Base-by-base conservation (phyloP, 2,888 invertebrate genomes). In the Noctua fimbriata region DNA sequence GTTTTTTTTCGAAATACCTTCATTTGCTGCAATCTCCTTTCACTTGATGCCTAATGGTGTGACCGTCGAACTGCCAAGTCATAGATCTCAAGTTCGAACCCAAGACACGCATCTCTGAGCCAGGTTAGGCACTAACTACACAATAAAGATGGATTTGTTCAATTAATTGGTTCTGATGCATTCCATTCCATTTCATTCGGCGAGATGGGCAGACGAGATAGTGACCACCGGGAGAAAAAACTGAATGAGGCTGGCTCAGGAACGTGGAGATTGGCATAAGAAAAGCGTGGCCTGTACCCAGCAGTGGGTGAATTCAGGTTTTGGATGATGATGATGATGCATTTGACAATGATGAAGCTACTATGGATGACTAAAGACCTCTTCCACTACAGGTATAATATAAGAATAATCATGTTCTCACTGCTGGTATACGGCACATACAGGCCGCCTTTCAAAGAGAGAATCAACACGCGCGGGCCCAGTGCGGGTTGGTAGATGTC, bases 1-100 rank as follows among this genome's bases (percentile, higher is more conserved):
- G 24, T 10, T 47, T 49, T 36, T 82, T 49, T 60, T 58, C 82
- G 7, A 28, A 82, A 82, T 47, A 52, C 0, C 16, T 79, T 66
- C 18, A 58, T 47, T 36, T 74, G 32, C 58, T 49, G 24, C 7
- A 4, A 18, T 44, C 14, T 49, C 44, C 21, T 73, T 73, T 70
- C 52, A 47, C n/a, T 9, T n/a, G 16, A 1, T 36, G 44, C 49
- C 16, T 49, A 49, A 16, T 49, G 18, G 18, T 49, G 49, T 49
- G 16, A 49, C 18, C 18, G 49, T 49, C 1, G 18, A 18, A 49
- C 14, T 47, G 47, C 47, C 14, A 47, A 47, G 47, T 47, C 47
- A 47, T 44, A 14, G 14, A 0, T 47, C 47, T 47, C 47, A 14
- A 49, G 16, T 49, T 49, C 49, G 6, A 49, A 16, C 49, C 49